phyloP scores from a whole-genome alignment of 2,113 vertebrate species.

The Nymphicus hollandicus region DNA sequence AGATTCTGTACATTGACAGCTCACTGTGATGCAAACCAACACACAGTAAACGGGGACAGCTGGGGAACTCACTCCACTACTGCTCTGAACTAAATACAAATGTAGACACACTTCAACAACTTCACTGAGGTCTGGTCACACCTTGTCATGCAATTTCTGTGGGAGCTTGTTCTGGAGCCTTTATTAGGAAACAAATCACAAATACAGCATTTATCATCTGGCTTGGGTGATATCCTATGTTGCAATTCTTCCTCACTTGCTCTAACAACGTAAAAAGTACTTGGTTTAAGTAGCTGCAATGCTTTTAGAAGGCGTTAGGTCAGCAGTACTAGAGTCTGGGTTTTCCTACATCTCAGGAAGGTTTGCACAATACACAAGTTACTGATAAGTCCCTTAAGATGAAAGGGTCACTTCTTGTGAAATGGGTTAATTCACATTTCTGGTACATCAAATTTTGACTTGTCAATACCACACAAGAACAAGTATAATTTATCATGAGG shows the following conservation, averaged over 20 bases:
- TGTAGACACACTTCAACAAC: background rate
- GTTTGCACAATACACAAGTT: background rate
- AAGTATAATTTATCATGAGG: background rate
- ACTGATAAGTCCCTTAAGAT: background rate
- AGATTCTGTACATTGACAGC: background rate
- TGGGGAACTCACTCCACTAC: background rate
- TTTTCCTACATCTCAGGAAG: background rate
- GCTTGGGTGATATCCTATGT: background rate
- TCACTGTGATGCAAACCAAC: background rate
- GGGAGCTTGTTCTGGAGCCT: background rate
- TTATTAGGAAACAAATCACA: background rate
- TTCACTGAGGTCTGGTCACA: background rate
- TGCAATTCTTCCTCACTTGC: background rate
- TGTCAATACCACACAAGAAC: background rate
- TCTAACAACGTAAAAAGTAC: background rate
- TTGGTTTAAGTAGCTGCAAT: background rate
- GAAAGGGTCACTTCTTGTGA: background rate
- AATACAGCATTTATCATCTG: background rate
- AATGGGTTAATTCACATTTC: background rate
- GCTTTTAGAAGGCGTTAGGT: background rate
- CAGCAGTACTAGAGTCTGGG: background rate
- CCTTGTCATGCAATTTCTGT: background rate
- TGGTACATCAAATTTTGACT: background rate
- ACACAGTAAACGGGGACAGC: background rate
- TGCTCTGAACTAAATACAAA: background rate